Evolutionary conservation across 2,888 invertebrate genomes (phyloP), one percentile per base, ranked within the genome.

Genomic region (Yponomeuta malinellus): DNA sequence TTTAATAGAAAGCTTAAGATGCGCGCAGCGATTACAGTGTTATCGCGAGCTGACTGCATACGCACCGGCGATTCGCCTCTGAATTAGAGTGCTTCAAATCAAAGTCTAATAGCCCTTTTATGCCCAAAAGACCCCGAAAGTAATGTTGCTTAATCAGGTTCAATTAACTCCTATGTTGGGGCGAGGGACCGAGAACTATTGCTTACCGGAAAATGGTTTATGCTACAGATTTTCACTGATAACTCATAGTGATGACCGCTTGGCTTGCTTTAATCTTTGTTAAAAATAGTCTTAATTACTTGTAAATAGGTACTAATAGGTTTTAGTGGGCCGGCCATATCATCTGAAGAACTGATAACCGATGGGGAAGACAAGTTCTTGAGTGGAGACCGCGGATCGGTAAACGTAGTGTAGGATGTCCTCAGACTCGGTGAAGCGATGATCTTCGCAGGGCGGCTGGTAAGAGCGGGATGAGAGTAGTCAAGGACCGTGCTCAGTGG

Each of bases 1-100:
- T 59, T 59, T 59, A 59, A 59, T 59, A 59, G 15, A 59, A 59
- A 59, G 52, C 52, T 59, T 59, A 15, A 59, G 52, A 59, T 59
- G 15, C 52, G 3, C 52, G 15, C 15, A 15, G 15, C 15, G 52
- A 59, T 43, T 59, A 59, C 52, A 5, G 12, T 15, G 2, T 59
- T 59, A 59, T 59, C 52, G 52, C 15, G 4, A 15, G 15, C 52
- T 1, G 1, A 59, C 52, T 59, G 15, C 52, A 59, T 59, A 59
- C 52, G 52, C 52, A 59, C 52, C 52, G 52, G 52, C 52, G 15
- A 5, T 59, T 59, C 10, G 1, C 52, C 52, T 59, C 12, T 59
- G 15, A 59, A 59, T 59, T 59, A 59, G 52, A 59, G 15, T 59
- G 52, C 15, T 59, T 59, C 12, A 59, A 59, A 59, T 59, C 52